Conservation (phyloP, 2,797 vertebrate species). For the Masticophis lateralis region DNA sequence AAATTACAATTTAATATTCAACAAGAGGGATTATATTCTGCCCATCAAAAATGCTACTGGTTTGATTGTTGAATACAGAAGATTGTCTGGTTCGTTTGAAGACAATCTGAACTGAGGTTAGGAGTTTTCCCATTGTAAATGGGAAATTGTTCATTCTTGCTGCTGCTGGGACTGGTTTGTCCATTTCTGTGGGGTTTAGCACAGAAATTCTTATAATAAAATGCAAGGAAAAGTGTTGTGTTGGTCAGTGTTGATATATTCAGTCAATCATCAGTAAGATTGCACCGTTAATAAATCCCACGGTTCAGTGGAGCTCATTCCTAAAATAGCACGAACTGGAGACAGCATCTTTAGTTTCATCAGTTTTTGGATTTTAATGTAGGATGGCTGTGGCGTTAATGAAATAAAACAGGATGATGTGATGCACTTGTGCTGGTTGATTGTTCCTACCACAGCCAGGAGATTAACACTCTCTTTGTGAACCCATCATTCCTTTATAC, state of each 20-base stretch:
- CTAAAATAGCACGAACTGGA: not conserved
- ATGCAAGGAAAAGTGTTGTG: not conserved
- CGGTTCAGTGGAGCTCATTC: not conserved
- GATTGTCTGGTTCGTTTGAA: not conserved
- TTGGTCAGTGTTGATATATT: not conserved
- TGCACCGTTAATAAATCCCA: not conserved
- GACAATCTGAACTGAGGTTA: not conserved
- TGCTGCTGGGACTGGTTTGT: not conserved
- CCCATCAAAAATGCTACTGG: not conserved
- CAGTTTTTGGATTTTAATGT: not conserved
- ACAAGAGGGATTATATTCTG: not conserved
- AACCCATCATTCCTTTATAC: slow-evolving; percentile 19
- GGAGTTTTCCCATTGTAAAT: not conserved
- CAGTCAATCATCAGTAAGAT: not conserved
- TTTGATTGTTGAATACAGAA: not conserved
- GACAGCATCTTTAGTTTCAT: not conserved
- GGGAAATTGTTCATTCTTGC: not conserved
- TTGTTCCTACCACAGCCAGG: not conserved
- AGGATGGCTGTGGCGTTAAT: not conserved
- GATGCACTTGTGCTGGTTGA: not conserved
- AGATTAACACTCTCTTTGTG: not conserved
- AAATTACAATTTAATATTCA: not conserved
- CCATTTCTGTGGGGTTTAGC: not conserved
- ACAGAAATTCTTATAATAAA: not conserved
- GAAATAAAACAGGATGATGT: not conserved